Percentiles rank a stretch among this genome's conserved stretches.
Conservation (phyloP, 1,140 invertebrate species). For the Zaprionus lachaisei region DNA sequence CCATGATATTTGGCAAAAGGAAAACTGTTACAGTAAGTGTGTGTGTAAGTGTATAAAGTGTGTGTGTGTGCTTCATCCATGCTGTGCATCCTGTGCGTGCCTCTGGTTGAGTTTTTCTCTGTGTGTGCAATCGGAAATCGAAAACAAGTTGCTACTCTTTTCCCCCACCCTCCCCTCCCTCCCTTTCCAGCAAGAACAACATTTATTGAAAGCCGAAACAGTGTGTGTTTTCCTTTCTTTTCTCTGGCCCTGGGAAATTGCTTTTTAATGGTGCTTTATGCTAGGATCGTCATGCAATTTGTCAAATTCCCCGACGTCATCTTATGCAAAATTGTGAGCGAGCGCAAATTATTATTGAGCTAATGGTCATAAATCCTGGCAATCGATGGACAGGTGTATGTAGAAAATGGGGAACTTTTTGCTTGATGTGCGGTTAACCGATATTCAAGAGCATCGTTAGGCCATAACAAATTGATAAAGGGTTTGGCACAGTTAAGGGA, state of each 20-base stretch:
- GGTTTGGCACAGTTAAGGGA: too few relatives aligned
- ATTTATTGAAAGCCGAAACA: conserved; percentile 33
- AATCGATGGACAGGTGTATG: conserved; percentile 1
- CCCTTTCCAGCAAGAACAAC: neutral
- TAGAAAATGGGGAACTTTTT: neutral
- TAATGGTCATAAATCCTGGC: conserved; percentile 22
- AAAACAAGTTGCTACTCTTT: conserved; percentile 38
- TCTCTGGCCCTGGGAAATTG: conserved; percentile 35
- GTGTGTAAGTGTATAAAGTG: neutral
- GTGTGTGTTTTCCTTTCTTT: neutral
- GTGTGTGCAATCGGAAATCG: conserved; percentile 47
- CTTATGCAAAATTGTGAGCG: conserved; percentile 22
- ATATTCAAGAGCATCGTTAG: neutral
- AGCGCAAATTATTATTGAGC: conserved; percentile 20
- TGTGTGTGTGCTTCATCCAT: conserved; percentile 10
- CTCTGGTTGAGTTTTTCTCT: conserved; percentile 2
- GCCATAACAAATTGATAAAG: neutral
- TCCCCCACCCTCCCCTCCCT: neutral
- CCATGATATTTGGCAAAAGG: conserved; percentile 16
- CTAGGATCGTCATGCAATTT: conserved; percentile 32
- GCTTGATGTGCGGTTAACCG: neutral
- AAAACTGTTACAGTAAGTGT: conserved; percentile 13
- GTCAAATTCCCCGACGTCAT: conserved; percentile 27
- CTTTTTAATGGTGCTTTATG: conserved; percentile 48
- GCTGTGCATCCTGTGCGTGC: conserved; percentile 15